A percentile compares a stretch with the other conserved stretches of the same genome.
phyloP scores from a whole-genome alignment of 2,797 vertebrate genomes.

The Dallia pectoralis region DNA sequence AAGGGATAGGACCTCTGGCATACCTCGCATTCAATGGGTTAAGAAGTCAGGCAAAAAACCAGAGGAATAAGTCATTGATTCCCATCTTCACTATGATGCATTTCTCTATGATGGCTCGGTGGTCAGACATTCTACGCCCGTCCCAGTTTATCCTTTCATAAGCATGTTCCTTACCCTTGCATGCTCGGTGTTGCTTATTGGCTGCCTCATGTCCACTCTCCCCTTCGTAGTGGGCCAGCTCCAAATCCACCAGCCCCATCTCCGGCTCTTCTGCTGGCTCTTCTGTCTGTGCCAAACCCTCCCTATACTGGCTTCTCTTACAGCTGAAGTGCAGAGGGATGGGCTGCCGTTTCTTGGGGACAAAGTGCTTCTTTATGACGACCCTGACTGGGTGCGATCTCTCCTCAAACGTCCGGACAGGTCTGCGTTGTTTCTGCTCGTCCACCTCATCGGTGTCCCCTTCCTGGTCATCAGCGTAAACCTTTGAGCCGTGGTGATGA shows the following conservation, averaged over 20 bases:
- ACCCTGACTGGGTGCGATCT: slow-evolving; percentile 36
- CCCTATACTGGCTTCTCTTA: slow-evolving; percentile 49
- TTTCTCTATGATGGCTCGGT: neutral
- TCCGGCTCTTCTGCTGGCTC: slow-evolving; percentile 27
- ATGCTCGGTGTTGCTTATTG: slow-evolving; percentile 57
- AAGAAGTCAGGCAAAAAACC: too few species aligned
- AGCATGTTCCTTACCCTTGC: slow-evolving; percentile 51
- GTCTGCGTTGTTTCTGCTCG: slow-evolving; percentile 22
- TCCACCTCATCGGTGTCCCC: slow-evolving; percentile 65
- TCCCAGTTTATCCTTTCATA: neutral
- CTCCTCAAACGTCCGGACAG: slow-evolving; percentile 39
- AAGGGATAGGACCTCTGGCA: too few species aligned
- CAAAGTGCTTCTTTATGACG: slow-evolving; percentile 52
- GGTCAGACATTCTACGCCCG: neutral
- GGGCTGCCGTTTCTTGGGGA: slow-evolving; percentile 48
- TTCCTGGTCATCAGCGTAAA: slow-evolving; percentile 40
- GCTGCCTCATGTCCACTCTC: slow-evolving; percentile 33
- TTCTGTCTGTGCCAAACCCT: neutral
- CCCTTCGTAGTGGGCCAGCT: slow-evolving; percentile 29
- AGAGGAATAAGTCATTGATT: too few species aligned
- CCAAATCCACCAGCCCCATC: neutral
- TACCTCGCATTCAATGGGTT: too few species aligned
- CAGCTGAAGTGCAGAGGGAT: slow-evolving; percentile 34
- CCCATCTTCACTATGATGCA: too few species aligned
- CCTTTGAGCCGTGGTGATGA: slow-evolving; percentile 35